A percentile compares a stretch with the other conserved stretches of the same genome.
These are phyloP conservation scores for Oscheius myriophilus DNA, from an alignment of 2,888 invertebrate species.

Conservation along the genomic window DNA sequence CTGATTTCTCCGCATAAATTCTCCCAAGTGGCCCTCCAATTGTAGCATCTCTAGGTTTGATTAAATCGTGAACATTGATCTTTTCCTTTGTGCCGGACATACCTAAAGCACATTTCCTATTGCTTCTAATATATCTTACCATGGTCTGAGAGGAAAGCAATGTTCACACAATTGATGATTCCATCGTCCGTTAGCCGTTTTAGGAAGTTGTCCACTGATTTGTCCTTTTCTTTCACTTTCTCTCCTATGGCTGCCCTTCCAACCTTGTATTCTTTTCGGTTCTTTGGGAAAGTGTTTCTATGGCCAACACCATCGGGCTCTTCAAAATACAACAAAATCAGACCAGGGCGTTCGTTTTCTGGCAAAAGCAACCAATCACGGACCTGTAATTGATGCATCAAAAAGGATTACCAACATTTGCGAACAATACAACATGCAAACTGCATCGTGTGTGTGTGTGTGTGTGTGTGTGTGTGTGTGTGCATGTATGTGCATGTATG, in stretches of 20 bases:
- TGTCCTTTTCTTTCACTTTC: constrained; percentile 48
- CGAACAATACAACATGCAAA: no score
- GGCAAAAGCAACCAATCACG: constrained; percentile 53
- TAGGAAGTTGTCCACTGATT: constrained; percentile 56
- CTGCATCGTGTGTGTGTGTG: no score
- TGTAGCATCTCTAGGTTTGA: no score
- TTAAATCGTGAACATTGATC: background rate
- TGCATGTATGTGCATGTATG: no score
- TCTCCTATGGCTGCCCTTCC: background rate
- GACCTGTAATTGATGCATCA: constrained; percentile 34
- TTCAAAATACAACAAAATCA: constrained; percentile 63
- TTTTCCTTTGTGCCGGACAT: background rate
- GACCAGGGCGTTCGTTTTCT: constrained; percentile 50
- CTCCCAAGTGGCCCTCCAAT: background rate
- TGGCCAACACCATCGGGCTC: constrained; percentile 64
- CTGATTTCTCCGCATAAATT: background rate
- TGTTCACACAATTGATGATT: constrained; percentile 62
- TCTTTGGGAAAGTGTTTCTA: constrained; percentile 35
- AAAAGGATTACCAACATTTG: no score
- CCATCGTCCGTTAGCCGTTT: constrained; percentile 46
- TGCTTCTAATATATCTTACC: constrained; percentile 32
- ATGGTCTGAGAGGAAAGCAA: constrained; percentile 65
- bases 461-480: no score
- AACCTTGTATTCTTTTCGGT: background rate
- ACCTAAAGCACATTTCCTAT: background rate